These are phyloP conservation scores for Panorpa germanica DNA, from an alignment of 2,888 invertebrate species.

Conservation along the genomic window DNA sequence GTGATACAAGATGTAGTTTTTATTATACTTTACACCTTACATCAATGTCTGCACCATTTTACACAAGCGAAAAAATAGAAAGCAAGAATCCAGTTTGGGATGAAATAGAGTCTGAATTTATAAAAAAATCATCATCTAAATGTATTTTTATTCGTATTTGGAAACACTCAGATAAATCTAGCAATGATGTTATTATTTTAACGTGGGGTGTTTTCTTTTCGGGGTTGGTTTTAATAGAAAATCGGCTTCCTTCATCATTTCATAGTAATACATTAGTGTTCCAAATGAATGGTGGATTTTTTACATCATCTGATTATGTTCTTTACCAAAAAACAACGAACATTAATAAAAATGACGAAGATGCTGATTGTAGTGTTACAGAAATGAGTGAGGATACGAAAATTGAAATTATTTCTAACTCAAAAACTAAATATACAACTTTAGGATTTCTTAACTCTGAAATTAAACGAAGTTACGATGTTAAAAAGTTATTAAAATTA, in stretches of 20 bases:
- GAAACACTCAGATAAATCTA: constrained; percentile 14
- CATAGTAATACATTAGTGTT: constrained; percentile 45
- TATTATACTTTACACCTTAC: constrained; percentile 67
- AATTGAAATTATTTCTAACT: constrained; percentile 5
- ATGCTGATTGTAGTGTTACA: neutral
- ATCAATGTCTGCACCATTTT: constrained; percentile 66
- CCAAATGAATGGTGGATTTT: constrained; percentile 74
- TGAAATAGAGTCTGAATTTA: constrained; percentile 48
- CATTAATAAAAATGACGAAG: constrained; percentile 12
- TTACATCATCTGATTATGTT: constrained; percentile 40
- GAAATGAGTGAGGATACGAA: neutral
- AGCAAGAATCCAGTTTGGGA: constrained; percentile 64
- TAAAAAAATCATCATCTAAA: constrained; percentile 27
- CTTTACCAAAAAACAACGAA: constrained; percentile 15
- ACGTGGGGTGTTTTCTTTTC: constrained; percentile 76
- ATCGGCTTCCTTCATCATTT: constrained; percentile 16
- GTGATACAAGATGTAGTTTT: constrained; percentile 29
- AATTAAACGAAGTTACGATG: constrained; percentile 51
- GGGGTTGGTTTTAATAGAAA: constrained; percentile 48
- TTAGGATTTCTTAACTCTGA: constrained; percentile 34
- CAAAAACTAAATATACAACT: constrained; percentile 17
- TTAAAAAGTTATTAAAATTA: constrained; percentile 46
- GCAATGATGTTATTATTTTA: constrained; percentile 38
- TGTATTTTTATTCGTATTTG: constrained; percentile 23
- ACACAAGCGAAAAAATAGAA: constrained; percentile 57